These are phyloP conservation scores for Hololepta plana DNA, from an alignment of 2,888 invertebrate species.

Conservation along the genomic window DNA sequence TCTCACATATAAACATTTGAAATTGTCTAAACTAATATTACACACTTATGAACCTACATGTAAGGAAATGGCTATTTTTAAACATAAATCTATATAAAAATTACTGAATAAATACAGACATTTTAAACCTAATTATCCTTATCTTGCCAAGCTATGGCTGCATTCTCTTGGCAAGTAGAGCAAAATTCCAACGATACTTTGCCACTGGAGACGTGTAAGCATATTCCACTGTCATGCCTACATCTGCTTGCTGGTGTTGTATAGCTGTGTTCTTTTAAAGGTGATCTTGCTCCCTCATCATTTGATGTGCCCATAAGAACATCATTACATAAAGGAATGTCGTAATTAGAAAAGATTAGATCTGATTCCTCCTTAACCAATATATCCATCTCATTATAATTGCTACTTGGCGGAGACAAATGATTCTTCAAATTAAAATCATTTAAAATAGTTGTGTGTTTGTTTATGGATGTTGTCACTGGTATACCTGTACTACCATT, in stretches of 20 bases:
- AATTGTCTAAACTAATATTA: no score
- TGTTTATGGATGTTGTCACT: slow-evolving; percentile 21
- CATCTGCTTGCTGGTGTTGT: slow-evolving; percentile 7
- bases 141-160: slow-evolving; percentile 17
- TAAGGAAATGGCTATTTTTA: no score
- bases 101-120: no score
- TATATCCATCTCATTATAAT: no score
- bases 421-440: slow-evolving; percentile 11
- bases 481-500: slow-evolving; percentile 23
- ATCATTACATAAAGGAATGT: no score
- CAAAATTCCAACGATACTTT: slow-evolving; percentile 39
- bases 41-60: no score
- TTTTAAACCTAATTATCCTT: slow-evolving; percentile 9
- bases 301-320: no score
- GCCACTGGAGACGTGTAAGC: slow-evolving; percentile 36
- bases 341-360: no score
- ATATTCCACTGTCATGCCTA: slow-evolving; percentile 30
- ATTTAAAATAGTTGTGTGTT: slow-evolving; percentile 11
- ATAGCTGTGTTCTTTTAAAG: slow-evolving; percentile 19
- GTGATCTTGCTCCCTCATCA: background rate
- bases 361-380: no score
- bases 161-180: slow-evolving; percentile 32
- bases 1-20: no score
- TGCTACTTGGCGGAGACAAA: no score
- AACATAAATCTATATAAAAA: no score